Base-by-base conservation (phyloP, 92 coral and sea anemone species). In the Isaurus tuberculatus region DNA sequence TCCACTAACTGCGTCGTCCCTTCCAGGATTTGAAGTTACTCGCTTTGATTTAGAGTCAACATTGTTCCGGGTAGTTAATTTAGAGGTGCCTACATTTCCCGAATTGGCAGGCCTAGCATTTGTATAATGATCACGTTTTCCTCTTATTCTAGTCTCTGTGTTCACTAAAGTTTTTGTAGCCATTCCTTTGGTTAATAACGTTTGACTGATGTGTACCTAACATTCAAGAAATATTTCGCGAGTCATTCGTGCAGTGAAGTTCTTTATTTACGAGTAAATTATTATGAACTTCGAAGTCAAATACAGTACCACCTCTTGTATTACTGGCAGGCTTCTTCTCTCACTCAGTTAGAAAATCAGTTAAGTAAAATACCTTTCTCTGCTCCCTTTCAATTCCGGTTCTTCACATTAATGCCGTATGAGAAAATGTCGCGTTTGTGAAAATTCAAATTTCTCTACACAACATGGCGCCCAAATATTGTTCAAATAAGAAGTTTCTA, bases 21-120 rank as follows among this genome's bases (percentile, higher is more conserved):
- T 88, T 17, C 79, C 88, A 31, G 91, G 48, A 16, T 70, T 72
- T n/a, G 82, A 79, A 25, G 86, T 31, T 31, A 79, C 73, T 15
- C 84, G 94, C 44, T 75, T 80, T 79, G 87, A 75, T 81, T 85
- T 90, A 19, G 87, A 63, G 84, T 89, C 92, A 85, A 81, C 73
- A 75, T 72, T 81, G 53, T 73, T 85, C 66, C 86, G 81, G 83
- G 82, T 86, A 44, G 77, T 15, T 13, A 61, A 74, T 77, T 22
- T 44, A n/a, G 72, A 79, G 14, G 29, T 28, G 1, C 68, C 11
- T 37, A 17, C 29, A 6, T 23, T 3, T 11, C 22, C 74, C 25
- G 83, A 82, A 36, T 64, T 78, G 85, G 63, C 63, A 58, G 70
- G 31, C 80, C 87, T 86, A 25, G 89, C 33, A 31, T 83, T 79